Evolutionary conservation across 2,797 vertebrate species (phyloP).

Genomic region (Diplodus sargus): DNA sequence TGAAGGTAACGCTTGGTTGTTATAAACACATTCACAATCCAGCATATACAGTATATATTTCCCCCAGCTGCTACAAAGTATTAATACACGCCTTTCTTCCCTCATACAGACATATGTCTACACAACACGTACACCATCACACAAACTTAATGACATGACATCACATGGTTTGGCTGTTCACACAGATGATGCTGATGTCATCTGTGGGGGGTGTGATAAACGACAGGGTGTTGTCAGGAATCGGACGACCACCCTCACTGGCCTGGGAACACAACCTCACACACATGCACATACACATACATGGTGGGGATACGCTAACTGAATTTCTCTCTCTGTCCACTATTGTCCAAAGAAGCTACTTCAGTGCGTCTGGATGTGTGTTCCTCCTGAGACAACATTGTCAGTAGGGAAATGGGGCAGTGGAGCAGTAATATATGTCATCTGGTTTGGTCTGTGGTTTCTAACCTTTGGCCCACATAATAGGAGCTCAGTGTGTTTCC

Average conservation of each 20-base stretch:
- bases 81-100: background rate
- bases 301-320: background rate
- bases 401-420: constrained; percentile 53
- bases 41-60: constrained; percentile 27
- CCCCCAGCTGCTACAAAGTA: constrained; percentile 38
- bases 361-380: constrained; percentile 22
- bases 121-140: constrained; percentile 15
- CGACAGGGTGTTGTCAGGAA: constrained; percentile 35
- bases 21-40: constrained; percentile 37
- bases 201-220: constrained; percentile 12
- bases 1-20: constrained; percentile 36
- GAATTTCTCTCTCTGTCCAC: background rate
- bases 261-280: constrained; percentile 1
- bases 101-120: constrained; percentile 1
- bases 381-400: constrained; percentile 16
- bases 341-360: constrained; percentile 10
- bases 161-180: constrained; percentile 6
- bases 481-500: constrained; percentile 61
- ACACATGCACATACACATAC: constrained; percentile 4
- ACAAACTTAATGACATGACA: constrained; percentile 19
- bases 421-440: constrained; percentile 66
- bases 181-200: constrained; percentile 37
- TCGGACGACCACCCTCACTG: constrained; percentile 38
- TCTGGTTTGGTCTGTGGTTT: constrained; percentile 57
- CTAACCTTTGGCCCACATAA: constrained; percentile 74